Conservation (phyloP, 2,113 vertebrate genomes). For the Cochlearius cochlearius region DNA sequence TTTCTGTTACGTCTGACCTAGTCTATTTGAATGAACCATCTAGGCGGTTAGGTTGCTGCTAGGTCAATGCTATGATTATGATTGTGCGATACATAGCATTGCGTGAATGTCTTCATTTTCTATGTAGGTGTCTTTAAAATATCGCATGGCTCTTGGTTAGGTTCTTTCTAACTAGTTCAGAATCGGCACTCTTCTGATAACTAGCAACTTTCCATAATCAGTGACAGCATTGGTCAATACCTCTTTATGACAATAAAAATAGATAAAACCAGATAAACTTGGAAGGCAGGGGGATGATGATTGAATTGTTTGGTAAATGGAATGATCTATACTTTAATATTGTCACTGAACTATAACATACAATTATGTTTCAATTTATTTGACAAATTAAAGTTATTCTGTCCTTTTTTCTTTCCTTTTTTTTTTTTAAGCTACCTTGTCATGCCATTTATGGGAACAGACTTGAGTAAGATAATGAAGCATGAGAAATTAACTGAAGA, state of each 20-base stretch:
- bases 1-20: background rate
- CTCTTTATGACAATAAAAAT: background rate
- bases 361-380: background rate
- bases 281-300: background rate
- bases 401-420: background rate
- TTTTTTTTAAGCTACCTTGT: slow-evolving; percentile 74
- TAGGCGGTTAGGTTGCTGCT: background rate
- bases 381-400: background rate
- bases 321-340: background rate
- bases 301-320: background rate
- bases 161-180: background rate
- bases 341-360: background rate
- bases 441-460: slow-evolving; percentile 86
- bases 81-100: background rate
- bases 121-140: background rate
- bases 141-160: background rate
- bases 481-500: slow-evolving; percentile 90
- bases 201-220: background rate
- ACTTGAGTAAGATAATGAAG: slow-evolving; percentile 84
- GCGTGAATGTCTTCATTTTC: background rate
- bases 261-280: background rate
- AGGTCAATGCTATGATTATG: background rate
- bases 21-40: background rate
- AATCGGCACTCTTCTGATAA: background rate
- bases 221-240: background rate